A percentile compares a stretch with the other conserved stretches of the same genome.
Evolutionary conservation across 2,888 invertebrate genomes (phyloP).

Genomic region (Tiliacea citrago): DNA sequence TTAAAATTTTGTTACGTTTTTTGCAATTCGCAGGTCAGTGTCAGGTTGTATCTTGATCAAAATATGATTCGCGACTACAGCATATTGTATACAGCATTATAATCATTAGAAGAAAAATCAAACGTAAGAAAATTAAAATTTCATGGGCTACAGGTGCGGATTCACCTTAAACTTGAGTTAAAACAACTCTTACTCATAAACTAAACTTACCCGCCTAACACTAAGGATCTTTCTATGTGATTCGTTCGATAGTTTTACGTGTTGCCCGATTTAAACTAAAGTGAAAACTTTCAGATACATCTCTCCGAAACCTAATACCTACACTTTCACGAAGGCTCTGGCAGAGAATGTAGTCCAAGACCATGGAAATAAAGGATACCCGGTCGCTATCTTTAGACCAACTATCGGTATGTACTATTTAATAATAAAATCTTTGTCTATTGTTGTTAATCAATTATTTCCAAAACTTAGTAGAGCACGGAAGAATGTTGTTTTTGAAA

Average conservation of each 20-base stretch:
- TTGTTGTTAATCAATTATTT: neutral
- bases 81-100: too few species aligned
- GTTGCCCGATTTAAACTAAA: neutral
- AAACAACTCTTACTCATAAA: too few species aligned
- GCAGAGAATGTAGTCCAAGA: constrained; percentile 94
- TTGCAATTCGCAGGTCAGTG: too few species aligned
- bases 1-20: too few species aligned
- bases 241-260: neutral
- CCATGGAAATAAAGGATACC: constrained; percentile 90
- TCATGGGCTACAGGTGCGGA: too few species aligned
- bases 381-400: constrained; percentile 95
- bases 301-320: constrained; percentile 95
- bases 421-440: neutral
- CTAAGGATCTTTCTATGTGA: too few species aligned
- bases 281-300: constrained; percentile 84
- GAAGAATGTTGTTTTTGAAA: neutral
- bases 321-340: constrained; percentile 96
- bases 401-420: constrained; percentile 91
- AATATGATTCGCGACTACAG: too few species aligned
- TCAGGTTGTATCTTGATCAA: too few species aligned
- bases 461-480: neutral
- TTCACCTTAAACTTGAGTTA: too few species aligned
- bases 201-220: too few species aligned
- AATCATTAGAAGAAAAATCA: too few species aligned
- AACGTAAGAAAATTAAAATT: too few species aligned